Base-by-base conservation (phyloP, 2,113 vertebrate genomes). In the Cercopithecus mona region DNA sequence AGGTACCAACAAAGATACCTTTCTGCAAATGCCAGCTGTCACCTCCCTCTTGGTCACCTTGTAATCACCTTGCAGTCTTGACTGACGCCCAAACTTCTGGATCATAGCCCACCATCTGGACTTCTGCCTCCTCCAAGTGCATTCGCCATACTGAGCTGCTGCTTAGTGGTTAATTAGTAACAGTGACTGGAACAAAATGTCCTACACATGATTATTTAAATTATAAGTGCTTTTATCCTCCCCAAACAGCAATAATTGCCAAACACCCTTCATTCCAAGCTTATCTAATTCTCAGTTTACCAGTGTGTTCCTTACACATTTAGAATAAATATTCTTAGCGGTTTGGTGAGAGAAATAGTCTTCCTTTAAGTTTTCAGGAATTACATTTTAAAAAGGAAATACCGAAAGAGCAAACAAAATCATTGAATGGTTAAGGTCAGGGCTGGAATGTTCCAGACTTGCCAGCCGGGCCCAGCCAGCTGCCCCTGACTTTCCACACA, bases 21-120 rank as follows among this genome's bases (percentile, higher is more conserved):
- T 45, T 89, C 78, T 78, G 50, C n/a, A 59, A 40, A 90, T 8
- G 2, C 38, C 12, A 6, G n/a, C n/a, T 85, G 50, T 38, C n/a
- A 59, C 13, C 52, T 92, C 35, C 25, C 48, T 66, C 59, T 61
- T 75, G 72, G n/a, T 98, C 94, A 98, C 96, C 97, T 98, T 98
- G 82, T 43, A 94, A 61, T 90, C 95, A 98, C 97, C 97, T 98
- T 98, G 90, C 80, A 90, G 52, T 90, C 95, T 43, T 95, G 88
- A 55, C 35, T 79, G 70, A 91, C 8, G 52, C 45, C 72, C 82
- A 89, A 55, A 92, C 85, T 73, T 89, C 96, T 98, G 96, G 84
- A 97, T 96, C 93, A 96, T 7, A 95, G 93, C 50, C 45, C 85
- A 96, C 98, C 98, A 98, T 98, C 98, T 98, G 98, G 98, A 98